Conservation (phyloP, 1,140 invertebrate genomes). For the Chironomus striatipennis region DNA sequence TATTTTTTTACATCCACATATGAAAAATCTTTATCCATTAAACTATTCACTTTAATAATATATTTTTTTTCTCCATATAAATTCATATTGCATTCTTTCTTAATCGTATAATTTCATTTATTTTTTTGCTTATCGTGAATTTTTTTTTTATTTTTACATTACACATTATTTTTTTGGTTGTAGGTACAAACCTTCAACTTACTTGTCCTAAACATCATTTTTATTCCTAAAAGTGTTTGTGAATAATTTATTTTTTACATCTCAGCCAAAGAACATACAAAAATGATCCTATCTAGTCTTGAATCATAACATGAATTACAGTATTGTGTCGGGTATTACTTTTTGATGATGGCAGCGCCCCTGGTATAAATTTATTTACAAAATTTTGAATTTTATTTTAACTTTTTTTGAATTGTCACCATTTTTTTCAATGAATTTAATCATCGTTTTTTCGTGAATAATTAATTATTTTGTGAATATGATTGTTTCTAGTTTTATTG, state of each 20-base stretch:
- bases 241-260: background rate
- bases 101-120: conserved; percentile 5
- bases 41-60: background rate
- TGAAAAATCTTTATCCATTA: background rate
- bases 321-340: background rate
- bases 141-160: background rate
- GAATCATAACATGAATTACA: too few species aligned
- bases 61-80: conserved; percentile 17
- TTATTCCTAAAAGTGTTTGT: conserved; percentile 18
- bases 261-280: background rate
- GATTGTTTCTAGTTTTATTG: too few species aligned
- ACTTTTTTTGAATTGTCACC: conserved; percentile 3
- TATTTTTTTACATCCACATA: background rate
- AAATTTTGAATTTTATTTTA: background rate
- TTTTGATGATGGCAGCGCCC: background rate
- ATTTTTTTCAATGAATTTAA: background rate
- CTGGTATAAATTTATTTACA: conserved; percentile 14
- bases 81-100: conserved; percentile 18
- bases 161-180: conserved; percentile 1
- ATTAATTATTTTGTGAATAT: background rate
- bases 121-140: background rate
- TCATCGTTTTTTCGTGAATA: background rate
- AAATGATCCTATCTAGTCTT: background rate
- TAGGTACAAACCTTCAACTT: background rate
- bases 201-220: conserved; percentile 15